Conservation (phyloP, 2,113 vertebrate genomes). For the Grallaria varia region DNA sequence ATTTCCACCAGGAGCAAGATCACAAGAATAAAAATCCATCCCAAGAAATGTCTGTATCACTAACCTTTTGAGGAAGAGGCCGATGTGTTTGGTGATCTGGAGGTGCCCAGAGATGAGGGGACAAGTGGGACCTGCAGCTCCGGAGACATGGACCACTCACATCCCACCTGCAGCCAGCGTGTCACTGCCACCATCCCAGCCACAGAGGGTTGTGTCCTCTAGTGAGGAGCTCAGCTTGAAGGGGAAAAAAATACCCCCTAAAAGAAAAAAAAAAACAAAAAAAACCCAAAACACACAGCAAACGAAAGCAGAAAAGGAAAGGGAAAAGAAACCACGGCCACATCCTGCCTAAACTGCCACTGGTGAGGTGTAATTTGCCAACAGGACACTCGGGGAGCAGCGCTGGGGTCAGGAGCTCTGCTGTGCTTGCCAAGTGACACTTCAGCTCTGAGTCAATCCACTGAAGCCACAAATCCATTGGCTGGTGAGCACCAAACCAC, state of each 20-base stretch:
- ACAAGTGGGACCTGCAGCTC: background rate
- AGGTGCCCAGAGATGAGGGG: background rate
- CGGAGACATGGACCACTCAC: too few relatives aligned
- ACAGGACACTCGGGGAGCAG: background rate
- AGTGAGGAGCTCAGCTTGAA: background rate
- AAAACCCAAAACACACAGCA: background rate
- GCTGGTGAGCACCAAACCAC: background rate
- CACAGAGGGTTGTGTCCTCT: background rate
- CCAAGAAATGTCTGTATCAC: background rate
- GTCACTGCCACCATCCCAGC: background rate
- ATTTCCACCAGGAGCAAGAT: constrained; percentile 28
- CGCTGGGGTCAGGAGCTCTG: background rate
- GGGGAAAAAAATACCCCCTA: too few relatives aligned
- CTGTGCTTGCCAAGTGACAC: background rate
- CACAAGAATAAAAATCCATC: background rate
- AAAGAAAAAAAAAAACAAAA: too few relatives aligned
- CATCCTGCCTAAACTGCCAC: constrained; percentile 20
- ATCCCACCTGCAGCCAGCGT: background rate
- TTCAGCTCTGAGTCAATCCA: background rate
- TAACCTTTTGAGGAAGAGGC: background rate
- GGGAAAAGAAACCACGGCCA: background rate
- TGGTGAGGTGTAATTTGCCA: background rate
- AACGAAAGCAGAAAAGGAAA: too few relatives aligned
- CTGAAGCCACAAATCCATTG: constrained; percentile 2
- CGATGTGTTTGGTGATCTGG: fast-evolving